phyloP scores from a whole-genome alignment of 2,888 invertebrate genomes.

The Dicyrtomina minuta region DNA sequence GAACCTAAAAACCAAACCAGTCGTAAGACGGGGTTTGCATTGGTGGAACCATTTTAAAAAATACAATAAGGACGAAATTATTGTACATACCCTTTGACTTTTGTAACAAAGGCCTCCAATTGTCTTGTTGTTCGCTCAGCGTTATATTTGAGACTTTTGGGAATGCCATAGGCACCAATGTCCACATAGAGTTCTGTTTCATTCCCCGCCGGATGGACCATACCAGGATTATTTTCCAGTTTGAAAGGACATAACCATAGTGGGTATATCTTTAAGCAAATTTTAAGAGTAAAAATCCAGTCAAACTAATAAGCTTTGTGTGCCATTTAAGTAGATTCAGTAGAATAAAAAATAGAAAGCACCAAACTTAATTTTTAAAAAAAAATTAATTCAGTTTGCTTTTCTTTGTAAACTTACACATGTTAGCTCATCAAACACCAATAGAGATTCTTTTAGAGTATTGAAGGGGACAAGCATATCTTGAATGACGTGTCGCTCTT shows the following conservation, averaged over 20 bases:
- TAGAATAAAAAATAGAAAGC: too few species aligned
- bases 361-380: too few species aligned
- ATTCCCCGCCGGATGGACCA: conserved; percentile 64
- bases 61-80: not conserved
- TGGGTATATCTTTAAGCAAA: conserved; percentile 67
- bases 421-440: conserved; percentile 63
- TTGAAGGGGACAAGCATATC: conserved; percentile 77
- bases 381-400: too few species aligned
- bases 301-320: not conserved
- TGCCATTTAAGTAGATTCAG: not conserved
- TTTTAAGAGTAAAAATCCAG: not conserved
- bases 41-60: not conserved
- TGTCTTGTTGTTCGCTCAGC: conserved; percentile 67
- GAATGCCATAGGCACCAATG: conserved; percentile 78
- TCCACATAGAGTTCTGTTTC: conserved; percentile 71
- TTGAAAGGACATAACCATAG: conserved; percentile 81
- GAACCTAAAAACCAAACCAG: conserved; percentile 60
- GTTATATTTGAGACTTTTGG: conserved; percentile 65
- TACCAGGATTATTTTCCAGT: conserved; percentile 69
- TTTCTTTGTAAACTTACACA: conserved; percentile 56
- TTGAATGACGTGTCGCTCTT: conserved; percentile 74
- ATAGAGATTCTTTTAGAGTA: conserved; percentile 63
- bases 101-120: conserved; percentile 70
- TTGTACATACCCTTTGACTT: conserved; percentile 63
- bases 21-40: not conserved